Evolutionary conservation across 1,140 invertebrate genomes (phyloP), one percentile per base, ranked within the genome.

Genomic region (Eumeta japonica): DNA sequence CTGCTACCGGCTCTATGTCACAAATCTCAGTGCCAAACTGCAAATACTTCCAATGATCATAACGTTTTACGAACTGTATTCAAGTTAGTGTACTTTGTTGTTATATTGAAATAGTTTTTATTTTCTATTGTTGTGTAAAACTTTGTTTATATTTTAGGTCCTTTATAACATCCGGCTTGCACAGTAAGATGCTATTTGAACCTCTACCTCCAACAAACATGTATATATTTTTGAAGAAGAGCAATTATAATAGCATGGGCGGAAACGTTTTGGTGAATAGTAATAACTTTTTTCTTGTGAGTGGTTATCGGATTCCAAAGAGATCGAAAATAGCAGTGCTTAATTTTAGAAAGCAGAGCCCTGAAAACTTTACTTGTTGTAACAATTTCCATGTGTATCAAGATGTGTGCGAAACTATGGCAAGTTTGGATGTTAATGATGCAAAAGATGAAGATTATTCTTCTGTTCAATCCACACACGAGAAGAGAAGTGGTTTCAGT

Each of bases 41-140:
- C 27, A 10, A 38, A 46, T 30, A 73, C 68, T 46, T 61, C 66
- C 16, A 55, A 35, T 43, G 68, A 67, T 43, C 55, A 71, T 16
- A 68, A 63, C 49, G 62, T 71, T 33, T 57, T 71, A 30, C 52
- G 40, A n/a, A 62, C 38, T 55, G 56, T 73, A 5, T 71, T 73
- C 36, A 65, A 46, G 68, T 73, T 48, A 55, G 47, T 14, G n/a
- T 17, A 2, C 13, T 32, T 33, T 31, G 12, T 31, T 31, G 33
- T 39, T 16, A 29, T 16, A 5, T 37, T 10, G 12, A n/a, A 33
- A 17, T 37, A 16, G 24, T 34, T 20, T 9, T 12, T 41, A 33
- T 29, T 19, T 17, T 35, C 13, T 19, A 30, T 32, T 30, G 35
- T 51, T n/a, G n/a, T n/a, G n/a, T n/a, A 24, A 24, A 24, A 24